Evolutionary conservation across 2,797 vertebrate species (phyloP), one percentile per base, ranked within the genome.

Genomic region (Danionella dracula): DNA sequence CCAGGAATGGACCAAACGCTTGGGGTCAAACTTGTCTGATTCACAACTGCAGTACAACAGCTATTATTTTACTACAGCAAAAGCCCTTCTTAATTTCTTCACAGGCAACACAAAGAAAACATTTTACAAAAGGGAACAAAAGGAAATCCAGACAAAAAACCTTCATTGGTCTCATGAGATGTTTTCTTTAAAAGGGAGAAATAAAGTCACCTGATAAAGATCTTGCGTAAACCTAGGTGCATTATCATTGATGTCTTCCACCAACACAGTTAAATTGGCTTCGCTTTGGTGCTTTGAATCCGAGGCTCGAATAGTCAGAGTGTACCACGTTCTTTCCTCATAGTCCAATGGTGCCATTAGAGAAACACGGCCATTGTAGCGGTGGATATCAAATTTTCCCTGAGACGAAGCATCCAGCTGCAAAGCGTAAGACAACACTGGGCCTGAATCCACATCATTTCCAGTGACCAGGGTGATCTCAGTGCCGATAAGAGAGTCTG

Each of bases 161-260:
- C 16, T 32, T 20, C 8, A 15, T 13, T 11, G 4, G 5, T 17
- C 49, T 3, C 3, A 6, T 6, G 6, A 27, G 23, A 27, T 27
- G 8, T 49, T 51, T 50, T 56, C 27, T 23, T 44, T 4, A 27
- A 48, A 46, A 23, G 1, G 20, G 40, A 67, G 20, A 16, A 31
- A 11, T 21, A 13, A 8, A 23, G 31, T 6, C 87, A 99, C 97
- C 96, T 98, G 95, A 61, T 98, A 99, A 37, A 96, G 87, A 66
- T 87, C 91, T 73, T 96, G 92, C 12, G 89, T 91, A 82, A 99
- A 99, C 9, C 73, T 66, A 0, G 97, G 97, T 0, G 84, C 71
- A 0, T 99, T 99, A 84, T 99, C 97, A 0, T 99, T 99, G 34
- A 99, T 83, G 2, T 99, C 97, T 65, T 96, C 92, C 76, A 99